Conservation (phyloP, 1,140 invertebrate species). For the Orchesella cincta region DNA sequence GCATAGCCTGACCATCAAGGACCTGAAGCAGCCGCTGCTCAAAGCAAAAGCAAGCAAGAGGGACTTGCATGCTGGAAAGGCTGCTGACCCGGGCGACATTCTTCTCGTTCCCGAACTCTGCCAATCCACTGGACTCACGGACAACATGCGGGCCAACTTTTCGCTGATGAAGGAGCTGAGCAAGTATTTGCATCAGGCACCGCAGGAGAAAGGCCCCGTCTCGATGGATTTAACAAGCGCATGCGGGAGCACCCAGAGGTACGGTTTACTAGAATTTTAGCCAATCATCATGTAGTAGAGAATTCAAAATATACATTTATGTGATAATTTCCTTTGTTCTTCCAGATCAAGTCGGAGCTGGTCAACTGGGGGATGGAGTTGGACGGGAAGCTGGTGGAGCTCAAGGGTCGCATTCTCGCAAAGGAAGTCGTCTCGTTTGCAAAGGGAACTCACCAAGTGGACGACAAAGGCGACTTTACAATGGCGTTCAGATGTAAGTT, state of each 20-base stretch:
- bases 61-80: conserved; percentile 50
- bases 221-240: too few species aligned
- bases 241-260: too few species aligned
- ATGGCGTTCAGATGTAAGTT: conserved; percentile 35
- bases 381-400: conserved; percentile 53
- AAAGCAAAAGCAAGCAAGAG: conserved; percentile 25
- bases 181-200: conserved; percentile 56
- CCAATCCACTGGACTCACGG: conserved; percentile 55
- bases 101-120: conserved; percentile 62
- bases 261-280: too few species aligned
- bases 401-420: conserved; percentile 18
- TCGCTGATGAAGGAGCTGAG: conserved; percentile 52
- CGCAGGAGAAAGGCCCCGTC: too few species aligned
- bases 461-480: conserved; percentile 44
- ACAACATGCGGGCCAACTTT: conserved; percentile 51
- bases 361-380: conserved; percentile 79
- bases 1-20: conserved; percentile 33
- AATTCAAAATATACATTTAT: too few species aligned
- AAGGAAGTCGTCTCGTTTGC: conserved; percentile 24
- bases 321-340: background rate
- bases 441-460: background rate
- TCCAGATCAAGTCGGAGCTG: conserved; percentile 55
- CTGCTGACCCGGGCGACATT: too few species aligned
- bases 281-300: too few species aligned
- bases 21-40: conserved; percentile 44